Conservation (phyloP, 2,888 invertebrate species). For the Perizoma affinitatum region DNA sequence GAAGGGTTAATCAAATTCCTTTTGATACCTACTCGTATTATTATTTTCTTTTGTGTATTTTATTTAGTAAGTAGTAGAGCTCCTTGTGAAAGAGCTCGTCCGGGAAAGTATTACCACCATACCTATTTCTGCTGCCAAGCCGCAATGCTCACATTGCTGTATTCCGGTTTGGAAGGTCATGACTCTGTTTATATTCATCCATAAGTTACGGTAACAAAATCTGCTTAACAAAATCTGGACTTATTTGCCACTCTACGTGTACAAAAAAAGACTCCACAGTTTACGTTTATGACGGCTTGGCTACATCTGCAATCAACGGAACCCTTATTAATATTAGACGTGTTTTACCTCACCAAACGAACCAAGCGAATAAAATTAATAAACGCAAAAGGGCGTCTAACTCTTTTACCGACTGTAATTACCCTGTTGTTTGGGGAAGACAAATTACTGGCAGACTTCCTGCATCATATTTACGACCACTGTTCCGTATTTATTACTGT, state of each 20-base stretch:
- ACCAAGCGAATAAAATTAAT: constrained; percentile 29
- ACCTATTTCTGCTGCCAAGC: no score
- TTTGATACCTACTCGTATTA: constrained; percentile 35
- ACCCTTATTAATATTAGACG: constrained; percentile 15
- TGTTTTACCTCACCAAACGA: constrained; percentile 16
- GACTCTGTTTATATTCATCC: no score
- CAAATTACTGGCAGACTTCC: constrained; percentile 47
- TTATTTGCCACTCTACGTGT: constrained; percentile 33
- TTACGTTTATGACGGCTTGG: background rate
- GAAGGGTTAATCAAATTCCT: constrained; percentile 50
- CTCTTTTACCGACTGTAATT: constrained; percentile 44
- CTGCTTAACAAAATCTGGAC: no score
- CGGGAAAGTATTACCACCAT: no score
- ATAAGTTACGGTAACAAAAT: no score
- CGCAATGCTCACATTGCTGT: no score
- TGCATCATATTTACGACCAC: constrained; percentile 45
- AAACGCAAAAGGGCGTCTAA: constrained; percentile 37
- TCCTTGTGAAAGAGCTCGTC: no score
- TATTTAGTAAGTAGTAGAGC: no score
- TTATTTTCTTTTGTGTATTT: constrained; percentile 33
- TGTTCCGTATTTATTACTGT: constrained; percentile 45
- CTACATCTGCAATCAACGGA: constrained; percentile 1
- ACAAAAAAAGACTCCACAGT: no score
- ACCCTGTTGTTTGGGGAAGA: constrained; percentile 44
- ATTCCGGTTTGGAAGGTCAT: no score